Conservation (phyloP, 2,888 invertebrate genomes). For the Leptinotarsa tumamoca region DNA sequence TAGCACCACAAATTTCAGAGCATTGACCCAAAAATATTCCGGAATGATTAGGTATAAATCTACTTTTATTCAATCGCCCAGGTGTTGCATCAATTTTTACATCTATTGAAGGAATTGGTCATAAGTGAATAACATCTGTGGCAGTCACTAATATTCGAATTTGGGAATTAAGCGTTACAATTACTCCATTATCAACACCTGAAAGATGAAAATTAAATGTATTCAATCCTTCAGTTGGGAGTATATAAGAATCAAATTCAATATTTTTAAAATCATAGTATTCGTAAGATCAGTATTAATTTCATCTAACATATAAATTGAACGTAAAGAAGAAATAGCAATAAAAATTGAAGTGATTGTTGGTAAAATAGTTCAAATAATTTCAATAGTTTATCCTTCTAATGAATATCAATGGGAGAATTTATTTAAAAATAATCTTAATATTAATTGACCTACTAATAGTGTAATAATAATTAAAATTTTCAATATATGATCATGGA, state of each 20-base stretch:
- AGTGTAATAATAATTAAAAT: constrained; percentile 74
- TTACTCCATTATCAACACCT: constrained; percentile 75
- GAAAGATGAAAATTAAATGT: constrained; percentile 70
- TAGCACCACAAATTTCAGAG: constrained; percentile 85
- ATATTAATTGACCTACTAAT: constrained; percentile 72
- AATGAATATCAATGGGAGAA: constrained; percentile 71
- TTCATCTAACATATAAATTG: constrained; percentile 75
- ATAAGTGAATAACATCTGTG: constrained; percentile 76
- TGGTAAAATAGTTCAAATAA: constrained; percentile 75
- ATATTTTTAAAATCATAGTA: constrained; percentile 71
- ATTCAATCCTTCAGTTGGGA: constrained; percentile 65
- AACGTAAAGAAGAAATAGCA: constrained; percentile 72
- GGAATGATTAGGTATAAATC: constrained; percentile 72
- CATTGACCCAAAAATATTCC: constrained; percentile 82
- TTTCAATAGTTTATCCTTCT: constrained; percentile 73
- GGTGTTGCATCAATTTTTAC: constrained; percentile 76
- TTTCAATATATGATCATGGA: constrained; percentile 74
- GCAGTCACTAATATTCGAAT: constrained; percentile 75
- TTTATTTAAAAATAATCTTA: constrained; percentile 70
- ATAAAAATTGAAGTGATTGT: constrained; percentile 74
- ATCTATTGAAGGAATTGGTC: constrained; percentile 74
- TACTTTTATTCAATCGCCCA: constrained; percentile 75
- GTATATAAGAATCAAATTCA: constrained; percentile 76
- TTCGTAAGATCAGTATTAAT: constrained; percentile 71
- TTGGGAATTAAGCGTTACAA: constrained; percentile 72